Base-by-base conservation (phyloP, 2,888 invertebrate genomes). In the Sacculina carcini region DNA sequence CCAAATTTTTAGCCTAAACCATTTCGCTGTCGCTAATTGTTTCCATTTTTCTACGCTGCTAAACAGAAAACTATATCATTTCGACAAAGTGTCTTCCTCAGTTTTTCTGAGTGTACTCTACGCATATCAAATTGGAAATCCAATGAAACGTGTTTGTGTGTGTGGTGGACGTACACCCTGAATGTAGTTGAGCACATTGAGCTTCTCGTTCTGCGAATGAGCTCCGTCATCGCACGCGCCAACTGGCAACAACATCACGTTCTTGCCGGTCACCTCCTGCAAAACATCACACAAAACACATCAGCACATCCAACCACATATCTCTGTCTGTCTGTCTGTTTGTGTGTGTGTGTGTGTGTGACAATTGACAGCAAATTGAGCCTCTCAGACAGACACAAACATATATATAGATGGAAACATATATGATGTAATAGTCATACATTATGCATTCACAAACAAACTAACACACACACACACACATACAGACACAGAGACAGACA, bases 141-240 rank as follows among this genome's bases (percentile, higher is more conserved):
- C 21, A 47, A 52, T 50, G 26, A 48, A 14, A 14, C 39, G 28
- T 48, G 19, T 59, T n/a, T n/a, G n/a, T n/a, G n/a, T n/a, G n/a
- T n/a, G n/a, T n/a, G n/a, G n/a, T n/a, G n/a, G n/a, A 69, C 77
- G 73, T 67, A 86, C 90, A 61, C 94, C 94, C 67, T 87, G 78
- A 58, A 94, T 82, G 62, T 92, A 94, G 69, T 94, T 94, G 57
- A 76, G 73, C 54, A 82, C 70, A 69, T 94, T 79, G 59, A 98
- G 72, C 67, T 98, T 98, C 69, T 98, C 96, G 69, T 98, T 96
- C 69, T 96, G 89, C 14, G 92, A 92, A 70, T 98, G 98, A 54
- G 96, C 94, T 60, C 94, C 94, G 67, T 98, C 98, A 67, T 96
- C 94, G 53, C 80, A 79, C 51, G 84, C 78, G 48, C 96, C 96